These are phyloP conservation scores for Sarcophaga peregrina DNA, from an alignment of 1,140 invertebrate genomes.

Conservation along the genomic window DNA sequence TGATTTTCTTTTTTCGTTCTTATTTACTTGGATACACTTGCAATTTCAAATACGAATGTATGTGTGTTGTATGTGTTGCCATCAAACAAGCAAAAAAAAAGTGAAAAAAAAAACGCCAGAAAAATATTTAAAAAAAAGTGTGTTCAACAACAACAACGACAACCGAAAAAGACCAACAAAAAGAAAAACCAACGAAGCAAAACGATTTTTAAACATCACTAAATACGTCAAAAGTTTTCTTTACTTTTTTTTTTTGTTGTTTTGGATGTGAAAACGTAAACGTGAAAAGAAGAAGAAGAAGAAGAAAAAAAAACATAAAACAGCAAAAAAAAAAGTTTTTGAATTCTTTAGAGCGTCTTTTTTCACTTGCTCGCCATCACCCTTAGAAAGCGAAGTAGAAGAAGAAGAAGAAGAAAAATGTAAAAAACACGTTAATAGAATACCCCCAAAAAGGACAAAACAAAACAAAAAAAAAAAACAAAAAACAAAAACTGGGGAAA, in stretches of 20 bases:
- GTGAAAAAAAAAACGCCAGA: background rate
- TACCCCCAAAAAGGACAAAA: background rate
- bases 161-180: background rate
- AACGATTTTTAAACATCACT: slow-evolving; percentile 40
- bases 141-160: background rate
- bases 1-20: background rate
- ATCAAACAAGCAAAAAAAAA: background rate
- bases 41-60: background rate
- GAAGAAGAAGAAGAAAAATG: background rate
- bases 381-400: background rate
- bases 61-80: background rate
- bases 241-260: background rate
- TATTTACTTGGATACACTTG: slow-evolving; percentile 22
- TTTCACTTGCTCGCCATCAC: background rate
- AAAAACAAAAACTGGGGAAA: background rate
- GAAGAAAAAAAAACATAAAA: background rate
- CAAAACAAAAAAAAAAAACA: background rate
- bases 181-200: slow-evolving; percentile 15
- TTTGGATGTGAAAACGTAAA: background rate
- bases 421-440: background rate
- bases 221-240: slow-evolving; percentile 37
- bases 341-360: background rate
- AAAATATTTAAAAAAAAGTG: background rate
- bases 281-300: background rate
- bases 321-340: background rate